Conservation (phyloP, 2,888 invertebrate genomes). For the Molanna angustata region DNA sequence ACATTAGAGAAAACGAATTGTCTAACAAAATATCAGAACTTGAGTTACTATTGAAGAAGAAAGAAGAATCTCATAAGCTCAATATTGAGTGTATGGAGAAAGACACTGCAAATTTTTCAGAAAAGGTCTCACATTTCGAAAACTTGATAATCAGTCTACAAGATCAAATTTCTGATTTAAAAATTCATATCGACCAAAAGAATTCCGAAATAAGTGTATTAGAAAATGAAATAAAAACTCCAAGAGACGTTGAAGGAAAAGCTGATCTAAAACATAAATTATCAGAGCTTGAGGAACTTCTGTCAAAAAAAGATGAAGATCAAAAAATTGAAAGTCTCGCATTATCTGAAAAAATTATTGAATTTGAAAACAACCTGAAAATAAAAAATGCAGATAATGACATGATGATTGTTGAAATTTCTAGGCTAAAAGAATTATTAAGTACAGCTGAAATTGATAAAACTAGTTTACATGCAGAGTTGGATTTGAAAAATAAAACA, state of each 20-base stretch:
- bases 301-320: not conserved
- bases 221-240: not conserved
- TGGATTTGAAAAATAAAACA: not conserved
- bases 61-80: not conserved
- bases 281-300: too few species aligned
- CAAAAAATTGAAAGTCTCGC: too few species aligned
- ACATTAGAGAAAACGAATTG: not conserved
- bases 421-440: not conserved
- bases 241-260: not conserved
- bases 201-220: not conserved
- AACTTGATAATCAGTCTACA: not conserved
- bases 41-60: constrained; percentile 1
- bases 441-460: constrained; percentile 30
- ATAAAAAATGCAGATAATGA: not conserved
- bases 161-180: not conserved
- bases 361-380: not conserved
- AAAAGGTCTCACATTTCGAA: too few species aligned
- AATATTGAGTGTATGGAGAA: not conserved
- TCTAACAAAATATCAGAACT: constrained; percentile 1
- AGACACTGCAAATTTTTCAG: not conserved
- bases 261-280: not conserved
- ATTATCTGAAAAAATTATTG: not conserved
- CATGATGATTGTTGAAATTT: not conserved
- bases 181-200: not conserved
- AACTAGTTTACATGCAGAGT: not conserved